phyloP scores from a whole-genome alignment of 2,888 invertebrate species.

The Acrocera orbiculus region DNA sequence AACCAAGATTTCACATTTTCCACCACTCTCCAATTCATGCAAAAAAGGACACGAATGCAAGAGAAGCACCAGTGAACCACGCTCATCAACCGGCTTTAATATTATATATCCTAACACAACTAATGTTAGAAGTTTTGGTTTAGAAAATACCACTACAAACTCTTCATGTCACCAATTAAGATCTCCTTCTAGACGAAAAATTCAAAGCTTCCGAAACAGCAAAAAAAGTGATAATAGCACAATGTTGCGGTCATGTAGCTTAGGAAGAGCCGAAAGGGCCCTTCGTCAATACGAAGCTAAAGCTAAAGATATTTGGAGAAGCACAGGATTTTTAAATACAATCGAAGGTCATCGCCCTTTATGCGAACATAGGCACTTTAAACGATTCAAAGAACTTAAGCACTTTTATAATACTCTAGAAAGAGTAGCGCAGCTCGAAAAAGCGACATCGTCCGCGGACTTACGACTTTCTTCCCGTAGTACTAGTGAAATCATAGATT shows the following conservation, averaged over 20 bases:
- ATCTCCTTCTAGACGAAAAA: slow-evolving; percentile 48
- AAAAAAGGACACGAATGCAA: too few relatives aligned
- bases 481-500: slow-evolving; percentile 69
- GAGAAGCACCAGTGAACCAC: slow-evolving; percentile 49
- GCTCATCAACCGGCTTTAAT: too few relatives aligned
- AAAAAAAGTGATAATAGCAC: slow-evolving; percentile 25
- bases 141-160: too few relatives aligned
- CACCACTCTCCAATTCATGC: too few relatives aligned
- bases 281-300: too few relatives aligned
- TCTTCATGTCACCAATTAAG: too few relatives aligned
- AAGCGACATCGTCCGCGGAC: slow-evolving; percentile 50
- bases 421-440: slow-evolving; percentile 65
- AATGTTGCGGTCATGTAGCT: slow-evolving; percentile 43
- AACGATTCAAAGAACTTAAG: slow-evolving; percentile 67
- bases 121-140: too few relatives aligned
- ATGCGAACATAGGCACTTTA: slow-evolving; percentile 41
- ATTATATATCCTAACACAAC: too few relatives aligned
- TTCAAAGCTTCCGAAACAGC: slow-evolving; percentile 31
- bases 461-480: slow-evolving; percentile 52
- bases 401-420: slow-evolving; percentile 73
- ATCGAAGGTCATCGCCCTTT: slow-evolving; percentile 25
- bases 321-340: slow-evolving; percentile 33
- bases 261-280: slow-evolving; percentile 46
- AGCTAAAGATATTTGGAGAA: slow-evolving; percentile 21
- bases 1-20: too few relatives aligned